Conservation (phyloP, 2,113 vertebrate genomes). For the Oryzias javanicus region DNA sequence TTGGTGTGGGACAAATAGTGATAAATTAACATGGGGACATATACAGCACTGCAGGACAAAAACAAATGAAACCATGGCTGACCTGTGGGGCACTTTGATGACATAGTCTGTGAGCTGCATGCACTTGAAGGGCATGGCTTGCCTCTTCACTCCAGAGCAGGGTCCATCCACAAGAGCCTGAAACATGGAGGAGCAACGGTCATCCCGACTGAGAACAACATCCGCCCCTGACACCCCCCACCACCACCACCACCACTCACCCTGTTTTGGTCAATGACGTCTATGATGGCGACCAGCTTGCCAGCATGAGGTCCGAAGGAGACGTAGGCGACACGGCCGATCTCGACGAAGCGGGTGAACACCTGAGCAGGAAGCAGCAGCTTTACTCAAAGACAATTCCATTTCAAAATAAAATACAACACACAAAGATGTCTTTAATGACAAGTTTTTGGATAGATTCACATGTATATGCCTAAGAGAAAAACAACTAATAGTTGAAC, state of each 20-base stretch:
- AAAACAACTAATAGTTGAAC: too few relatives aligned
- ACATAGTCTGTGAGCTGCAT: constrained; percentile 89
- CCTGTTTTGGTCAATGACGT: constrained; percentile 97
- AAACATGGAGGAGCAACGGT: background rate
- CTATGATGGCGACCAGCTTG: constrained; percentile 92
- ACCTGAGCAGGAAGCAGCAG: constrained; percentile 74
- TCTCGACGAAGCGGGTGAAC: constrained; percentile 89
- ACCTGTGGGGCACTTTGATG: constrained; percentile 94
- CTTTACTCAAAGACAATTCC: too few relatives aligned
- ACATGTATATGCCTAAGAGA: too few relatives aligned
- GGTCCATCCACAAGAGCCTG: constrained; percentile 94
- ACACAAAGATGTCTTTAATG: too few relatives aligned
- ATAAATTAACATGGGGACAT: too few relatives aligned
- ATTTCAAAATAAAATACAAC: too few relatives aligned
- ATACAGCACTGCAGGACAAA: too few relatives aligned
- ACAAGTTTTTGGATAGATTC: too few relatives aligned
- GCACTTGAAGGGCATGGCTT: constrained; percentile 91
- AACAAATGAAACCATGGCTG: background rate
- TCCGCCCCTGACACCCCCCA: background rate
- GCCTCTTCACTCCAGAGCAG: constrained; percentile 90
- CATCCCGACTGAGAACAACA: background rate
- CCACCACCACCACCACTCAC: constrained; percentile 61
- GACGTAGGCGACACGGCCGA: constrained; percentile 15
- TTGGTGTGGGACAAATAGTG: too few relatives aligned
- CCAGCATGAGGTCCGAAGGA: constrained; percentile 90